These are phyloP conservation scores for Drosophila nigromelanica DNA, from an alignment of 1,140 invertebrate genomes.

Conservation along the genomic window DNA sequence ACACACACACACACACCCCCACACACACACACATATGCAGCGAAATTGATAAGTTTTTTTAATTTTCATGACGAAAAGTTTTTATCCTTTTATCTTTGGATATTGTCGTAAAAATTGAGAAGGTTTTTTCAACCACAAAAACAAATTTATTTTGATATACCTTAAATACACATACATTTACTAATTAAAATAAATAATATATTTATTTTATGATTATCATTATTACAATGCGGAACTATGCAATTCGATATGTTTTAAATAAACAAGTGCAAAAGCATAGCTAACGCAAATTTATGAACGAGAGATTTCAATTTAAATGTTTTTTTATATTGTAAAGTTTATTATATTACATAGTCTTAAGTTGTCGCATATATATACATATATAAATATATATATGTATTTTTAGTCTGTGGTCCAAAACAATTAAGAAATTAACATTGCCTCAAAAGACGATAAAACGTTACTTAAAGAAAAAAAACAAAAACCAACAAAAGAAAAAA, in stretches of 20 bases:
- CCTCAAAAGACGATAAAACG: constrained; percentile 24
- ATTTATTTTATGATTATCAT: constrained; percentile 22
- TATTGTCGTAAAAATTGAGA: background rate
- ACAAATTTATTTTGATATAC: constrained; percentile 8
- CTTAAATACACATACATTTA: constrained; percentile 1
- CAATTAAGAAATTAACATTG: constrained; percentile 34
- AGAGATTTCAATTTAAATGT: background rate
- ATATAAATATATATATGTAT: constrained; percentile 1
- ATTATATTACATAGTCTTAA: constrained; percentile 49
- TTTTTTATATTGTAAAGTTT: constrained; percentile 11
- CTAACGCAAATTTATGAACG: background rate
- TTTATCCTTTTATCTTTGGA: background rate
- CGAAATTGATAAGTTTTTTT: constrained; percentile 16
- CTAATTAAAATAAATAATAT: constrained; percentile 6
- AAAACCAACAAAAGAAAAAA: constrained; percentile 4
- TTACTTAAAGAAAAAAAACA: constrained; percentile 14
- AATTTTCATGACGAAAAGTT: background rate
- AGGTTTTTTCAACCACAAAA: background rate
- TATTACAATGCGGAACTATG: background rate
- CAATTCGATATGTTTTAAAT: constrained; percentile 19
- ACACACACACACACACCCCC: no score
- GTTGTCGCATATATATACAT: constrained; percentile 29
- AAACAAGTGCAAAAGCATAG: constrained; percentile 6
- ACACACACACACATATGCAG: background rate
- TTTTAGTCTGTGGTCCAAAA: constrained; percentile 48